Percentiles rank a stretch among this genome's conserved stretches.
phyloP scores from a whole-genome alignment of 2,797 vertebrate species.

The Helostoma temminkii region DNA sequence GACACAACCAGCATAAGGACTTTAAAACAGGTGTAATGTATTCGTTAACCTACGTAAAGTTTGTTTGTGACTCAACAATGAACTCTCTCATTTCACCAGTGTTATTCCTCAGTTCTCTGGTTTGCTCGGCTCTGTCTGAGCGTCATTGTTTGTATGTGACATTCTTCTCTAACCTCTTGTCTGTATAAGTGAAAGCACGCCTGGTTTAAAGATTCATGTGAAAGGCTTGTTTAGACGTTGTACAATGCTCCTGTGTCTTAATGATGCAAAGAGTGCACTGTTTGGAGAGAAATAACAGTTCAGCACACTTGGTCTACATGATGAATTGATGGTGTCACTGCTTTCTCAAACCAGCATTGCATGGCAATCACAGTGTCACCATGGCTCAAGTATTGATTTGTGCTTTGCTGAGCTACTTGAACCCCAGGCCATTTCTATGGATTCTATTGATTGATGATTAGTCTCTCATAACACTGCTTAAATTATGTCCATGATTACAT shows the following conservation, averaged over 20 bases:
- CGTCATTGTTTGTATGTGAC: constrained; percentile 61
- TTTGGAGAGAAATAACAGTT: constrained; percentile 59
- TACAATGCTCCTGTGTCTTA: constrained; percentile 82
- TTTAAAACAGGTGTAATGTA: background rate
- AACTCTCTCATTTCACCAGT: constrained; percentile 18
- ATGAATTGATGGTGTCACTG: constrained; percentile 54
- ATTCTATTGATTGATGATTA: constrained; percentile 48
- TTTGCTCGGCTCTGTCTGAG: constrained; percentile 57
- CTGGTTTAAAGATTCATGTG: constrained; percentile 68
- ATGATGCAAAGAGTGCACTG: constrained; percentile 68
- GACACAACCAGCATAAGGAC: background rate
- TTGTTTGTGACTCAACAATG: constrained; percentile 38
- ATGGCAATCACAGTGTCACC: constrained; percentile 47
- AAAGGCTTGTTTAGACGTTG: constrained; percentile 72
- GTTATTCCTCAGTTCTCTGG: constrained; percentile 29
- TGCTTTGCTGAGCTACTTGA: constrained; percentile 55
- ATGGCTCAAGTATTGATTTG: constrained; percentile 45
- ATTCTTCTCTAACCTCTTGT: constrained; percentile 67
- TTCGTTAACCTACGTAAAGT: constrained; percentile 19
- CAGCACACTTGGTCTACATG: constrained; percentile 55
- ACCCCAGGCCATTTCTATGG: constrained; percentile 46
- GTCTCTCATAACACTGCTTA: constrained; percentile 13
- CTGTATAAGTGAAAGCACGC: constrained; percentile 68
- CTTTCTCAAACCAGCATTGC: constrained; percentile 51
- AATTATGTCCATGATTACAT: constrained; percentile 1